These are phyloP conservation scores for Spea bombifrons DNA, from an alignment of 2,113 vertebrate species.

Conservation along the genomic window DNA sequence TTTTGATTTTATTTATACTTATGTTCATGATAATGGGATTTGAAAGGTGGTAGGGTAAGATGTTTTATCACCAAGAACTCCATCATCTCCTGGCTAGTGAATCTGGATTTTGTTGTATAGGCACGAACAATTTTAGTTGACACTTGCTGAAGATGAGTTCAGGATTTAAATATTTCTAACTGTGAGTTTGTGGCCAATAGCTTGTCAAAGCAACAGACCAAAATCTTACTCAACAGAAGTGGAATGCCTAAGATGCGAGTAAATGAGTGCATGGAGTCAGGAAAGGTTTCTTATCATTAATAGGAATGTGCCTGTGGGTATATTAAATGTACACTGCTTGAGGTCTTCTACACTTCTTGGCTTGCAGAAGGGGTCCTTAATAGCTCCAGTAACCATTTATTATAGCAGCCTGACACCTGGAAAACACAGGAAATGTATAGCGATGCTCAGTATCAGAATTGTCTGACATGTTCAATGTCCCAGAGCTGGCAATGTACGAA, in stretches of 20 bases:
- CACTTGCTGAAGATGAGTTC: neutral
- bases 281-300: conserved; percentile 3
- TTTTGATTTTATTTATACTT: too few relatives aligned
- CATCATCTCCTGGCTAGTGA: too few relatives aligned
- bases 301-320: conserved; percentile 12
- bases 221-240: conserved; percentile 1
- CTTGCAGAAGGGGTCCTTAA: neutral
- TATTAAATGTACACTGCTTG: neutral
- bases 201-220: neutral
- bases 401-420: conserved; percentile 21
- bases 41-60: too few relatives aligned
- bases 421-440: conserved; percentile 21
- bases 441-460: conserved; percentile 12
- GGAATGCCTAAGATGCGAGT: conserved; percentile 6
- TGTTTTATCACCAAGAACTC: too few relatives aligned
- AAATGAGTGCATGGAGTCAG: neutral
- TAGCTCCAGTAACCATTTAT: neutral
- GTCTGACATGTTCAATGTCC: conserved; percentile 21
- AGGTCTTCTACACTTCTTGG: neutral
- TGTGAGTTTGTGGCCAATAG: neutral
- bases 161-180: neutral
- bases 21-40: too few relatives aligned
- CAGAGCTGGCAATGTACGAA: conserved; percentile 11
- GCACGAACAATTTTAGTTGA: too few relatives aligned
- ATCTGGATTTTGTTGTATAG: too few relatives aligned